phyloP scores from a whole-genome alignment of 2,113 vertebrate genomes.

The Theristicus caerulescens region DNA sequence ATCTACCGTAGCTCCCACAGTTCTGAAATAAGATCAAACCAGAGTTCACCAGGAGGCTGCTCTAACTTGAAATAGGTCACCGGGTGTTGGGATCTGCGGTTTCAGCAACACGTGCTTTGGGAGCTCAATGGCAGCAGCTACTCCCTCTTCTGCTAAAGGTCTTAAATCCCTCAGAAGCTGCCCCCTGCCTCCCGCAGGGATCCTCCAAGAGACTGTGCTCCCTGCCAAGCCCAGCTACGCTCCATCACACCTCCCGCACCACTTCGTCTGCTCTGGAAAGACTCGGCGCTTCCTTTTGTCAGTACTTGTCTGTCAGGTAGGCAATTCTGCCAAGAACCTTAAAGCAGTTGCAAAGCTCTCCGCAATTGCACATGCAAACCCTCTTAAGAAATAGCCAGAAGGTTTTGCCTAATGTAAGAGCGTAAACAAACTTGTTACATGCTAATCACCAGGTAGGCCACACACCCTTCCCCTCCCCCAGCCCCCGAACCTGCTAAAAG shows the following conservation, averaged over 20 bases:
- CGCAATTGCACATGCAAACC: background rate
- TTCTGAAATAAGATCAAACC: background rate
- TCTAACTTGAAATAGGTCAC: slow-evolving; percentile 19
- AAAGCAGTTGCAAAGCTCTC: slow-evolving; percentile 24
- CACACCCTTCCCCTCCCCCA: slow-evolving; percentile 16
- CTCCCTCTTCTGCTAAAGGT: background rate
- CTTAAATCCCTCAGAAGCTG: background rate
- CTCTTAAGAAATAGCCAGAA: slow-evolving; percentile 25
- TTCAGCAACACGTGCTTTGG: background rate
- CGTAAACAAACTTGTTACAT: slow-evolving; percentile 42
- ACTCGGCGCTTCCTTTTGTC: background rate
- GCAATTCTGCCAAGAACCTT: slow-evolving; percentile 15
- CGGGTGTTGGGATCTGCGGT: background rate
- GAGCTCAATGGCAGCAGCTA: background rate
- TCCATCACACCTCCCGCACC: background rate
- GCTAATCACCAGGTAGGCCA: slow-evolving; percentile 17
- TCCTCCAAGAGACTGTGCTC: background rate
- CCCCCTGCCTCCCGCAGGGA: fast-evolving
- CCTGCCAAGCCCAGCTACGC: background rate
- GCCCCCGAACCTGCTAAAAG: background rate
- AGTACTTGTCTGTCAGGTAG: slow-evolving; percentile 12
- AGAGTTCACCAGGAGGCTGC: slow-evolving; percentile 11
- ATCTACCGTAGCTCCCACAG: background rate
- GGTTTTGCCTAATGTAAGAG: slow-evolving; percentile 22
- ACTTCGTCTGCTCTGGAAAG: background rate